phyloP scores from a whole-genome alignment of 2,888 invertebrate genomes.

The Anthrax anthrax region DNA sequence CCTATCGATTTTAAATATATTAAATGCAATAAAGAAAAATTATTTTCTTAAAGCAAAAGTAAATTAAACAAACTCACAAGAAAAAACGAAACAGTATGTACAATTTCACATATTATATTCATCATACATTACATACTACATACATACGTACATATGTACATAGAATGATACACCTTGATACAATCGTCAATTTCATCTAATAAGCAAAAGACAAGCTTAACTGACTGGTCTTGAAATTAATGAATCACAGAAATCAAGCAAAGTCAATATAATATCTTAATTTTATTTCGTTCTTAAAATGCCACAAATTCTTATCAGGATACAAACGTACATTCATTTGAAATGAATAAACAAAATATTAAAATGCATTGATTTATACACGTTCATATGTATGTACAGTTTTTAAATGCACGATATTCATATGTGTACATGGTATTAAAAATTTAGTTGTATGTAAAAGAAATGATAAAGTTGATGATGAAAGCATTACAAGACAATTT shows the following conservation, averaged over 20 bases:
- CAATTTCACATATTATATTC: too few relatives aligned
- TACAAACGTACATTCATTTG: background rate
- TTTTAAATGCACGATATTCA: too few relatives aligned
- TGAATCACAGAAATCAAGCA: slow-evolving; percentile 5
- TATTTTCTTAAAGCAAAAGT: too few relatives aligned
- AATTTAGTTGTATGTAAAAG: background rate
- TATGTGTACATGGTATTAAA: too few relatives aligned
- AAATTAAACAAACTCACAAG: too few relatives aligned
- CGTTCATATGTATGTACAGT: too few relatives aligned
- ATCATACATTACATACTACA: too few relatives aligned
- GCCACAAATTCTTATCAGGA: slow-evolving; percentile 6
- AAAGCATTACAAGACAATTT: slow-evolving; percentile 4
- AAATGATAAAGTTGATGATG: slow-evolving; percentile 4
- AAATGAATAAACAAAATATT: background rate
- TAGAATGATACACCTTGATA: background rate
- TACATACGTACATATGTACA: too few relatives aligned
- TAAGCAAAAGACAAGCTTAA: slow-evolving; percentile 1
- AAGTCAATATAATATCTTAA: background rate
- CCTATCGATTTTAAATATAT: too few relatives aligned
- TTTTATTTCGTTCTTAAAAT: background rate
- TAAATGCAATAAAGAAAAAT: too few relatives aligned
- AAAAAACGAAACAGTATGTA: too few relatives aligned
- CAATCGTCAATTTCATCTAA: slow-evolving; percentile 1
- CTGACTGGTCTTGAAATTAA: slow-evolving; percentile 7
- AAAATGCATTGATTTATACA: too few relatives aligned